Conservation (phyloP, 2,888 invertebrate genomes). For the Chirona hameri region DNA sequence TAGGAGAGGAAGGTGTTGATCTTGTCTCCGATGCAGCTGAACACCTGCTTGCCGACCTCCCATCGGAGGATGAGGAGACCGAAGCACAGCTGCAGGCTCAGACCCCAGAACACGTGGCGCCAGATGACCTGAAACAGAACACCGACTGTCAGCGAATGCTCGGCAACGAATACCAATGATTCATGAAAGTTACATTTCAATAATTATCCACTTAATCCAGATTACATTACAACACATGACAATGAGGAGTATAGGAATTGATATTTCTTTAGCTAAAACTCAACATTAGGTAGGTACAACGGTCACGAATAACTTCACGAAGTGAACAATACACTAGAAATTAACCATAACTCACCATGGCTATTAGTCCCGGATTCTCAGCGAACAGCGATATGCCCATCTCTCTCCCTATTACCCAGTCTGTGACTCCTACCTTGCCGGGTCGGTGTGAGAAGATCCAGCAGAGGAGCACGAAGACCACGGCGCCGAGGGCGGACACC, state of each 20-base stretch:
- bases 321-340: no score
- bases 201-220: no score
- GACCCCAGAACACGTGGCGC: slow-evolving; percentile 74
- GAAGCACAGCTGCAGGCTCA: slow-evolving; percentile 76
- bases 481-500: slow-evolving; percentile 64
- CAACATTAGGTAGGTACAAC: no score
- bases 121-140: slow-evolving; percentile 60
- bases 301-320: no score
- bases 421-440: slow-evolving; percentile 48
- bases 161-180: no score
- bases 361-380: background rate
- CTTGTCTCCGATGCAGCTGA: slow-evolving; percentile 64
- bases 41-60: slow-evolving; percentile 68
- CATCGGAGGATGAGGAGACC: slow-evolving; percentile 82
- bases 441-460: slow-evolving; percentile 61
- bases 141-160: no score
- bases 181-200: no score
- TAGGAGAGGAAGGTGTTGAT: slow-evolving; percentile 73
- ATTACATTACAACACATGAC: no score
- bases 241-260: no score
- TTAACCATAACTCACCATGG: background rate
- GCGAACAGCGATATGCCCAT: no score
- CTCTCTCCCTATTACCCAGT: background rate
- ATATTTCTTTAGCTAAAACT: no score
- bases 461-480: slow-evolving; percentile 60